Percentiles rank a stretch among this genome's conserved stretches.
Evolutionary conservation across 2,888 invertebrate species (phyloP).

Genomic region (Eristalinus sepulchralis): DNA sequence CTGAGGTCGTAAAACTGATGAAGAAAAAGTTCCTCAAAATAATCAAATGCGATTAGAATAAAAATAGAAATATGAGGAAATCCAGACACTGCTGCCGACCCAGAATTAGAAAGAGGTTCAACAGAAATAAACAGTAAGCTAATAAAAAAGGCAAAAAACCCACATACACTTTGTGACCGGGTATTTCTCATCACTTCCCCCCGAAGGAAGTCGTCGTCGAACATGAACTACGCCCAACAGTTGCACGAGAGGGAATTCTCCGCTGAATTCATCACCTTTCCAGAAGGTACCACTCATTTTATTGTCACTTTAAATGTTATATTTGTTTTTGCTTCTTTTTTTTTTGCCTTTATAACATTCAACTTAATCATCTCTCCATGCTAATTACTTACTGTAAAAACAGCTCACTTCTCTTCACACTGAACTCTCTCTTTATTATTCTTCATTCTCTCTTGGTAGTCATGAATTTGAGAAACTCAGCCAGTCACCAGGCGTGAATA

Average conservation of each 20-base stretch:
- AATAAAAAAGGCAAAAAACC: not conserved
- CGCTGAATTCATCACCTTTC: not conserved
- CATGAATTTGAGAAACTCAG: slow-evolving; percentile 6
- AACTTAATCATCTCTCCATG: slow-evolving; percentile 7
- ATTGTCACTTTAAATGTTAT: not conserved
- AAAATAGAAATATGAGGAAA: not conserved
- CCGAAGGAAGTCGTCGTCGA: not conserved
- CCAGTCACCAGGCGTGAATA: not conserved
- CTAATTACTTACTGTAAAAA: not conserved
- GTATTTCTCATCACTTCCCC: not conserved
- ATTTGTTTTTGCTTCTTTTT: not conserved
- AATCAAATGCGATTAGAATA: not conserved
- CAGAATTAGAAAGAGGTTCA: not conserved
- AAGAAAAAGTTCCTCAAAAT: not conserved
- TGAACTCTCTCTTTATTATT: not conserved
- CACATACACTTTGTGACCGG: not conserved
- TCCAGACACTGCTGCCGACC: not conserved
- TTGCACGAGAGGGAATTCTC: not conserved
- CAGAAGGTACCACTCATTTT: not conserved
- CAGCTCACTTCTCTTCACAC: not conserved
- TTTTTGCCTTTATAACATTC: slow-evolving; percentile 4
- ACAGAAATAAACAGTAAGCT: not conserved
- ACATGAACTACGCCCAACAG: not conserved
- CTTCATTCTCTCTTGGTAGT: not conserved
- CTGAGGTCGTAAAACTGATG: not conserved